Evolutionary conservation across 2,888 invertebrate genomes (phyloP), one percentile per base, ranked within the genome.

Genomic region (Hyppa rectilinea): DNA sequence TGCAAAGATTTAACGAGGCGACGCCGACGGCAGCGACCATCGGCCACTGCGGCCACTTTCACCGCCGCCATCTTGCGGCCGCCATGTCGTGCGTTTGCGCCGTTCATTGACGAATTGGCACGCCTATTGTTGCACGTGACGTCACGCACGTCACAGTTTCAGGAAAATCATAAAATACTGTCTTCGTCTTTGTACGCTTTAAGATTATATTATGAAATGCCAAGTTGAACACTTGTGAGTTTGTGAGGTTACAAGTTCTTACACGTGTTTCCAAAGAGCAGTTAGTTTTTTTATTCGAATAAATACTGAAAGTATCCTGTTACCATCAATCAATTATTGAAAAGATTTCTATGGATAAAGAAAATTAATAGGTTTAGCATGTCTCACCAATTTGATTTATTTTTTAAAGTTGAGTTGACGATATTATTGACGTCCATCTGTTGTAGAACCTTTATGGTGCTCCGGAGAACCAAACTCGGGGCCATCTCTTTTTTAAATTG

Each of bases 51-150:
- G 68, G 86, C 89, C 93, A 94, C 95, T 95, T 95, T 95, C 95
- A 95, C 94, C 94, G 87, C 88, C 92, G 90, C 94, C 95, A 95
- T 95, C 91, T 95, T 95, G 93, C 81, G 87, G 87, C 90, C 85
- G 91, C 91, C 89, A 90, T 90, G 91, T 89, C 88, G 89, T 88
- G 89, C 83, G 85, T 84, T 74, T 85, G 89, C 87, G 89, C 87
- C 83, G 84, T 87, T 88, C 87, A 89, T 89, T 90, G 90, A 91
- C 83, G 90, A 92, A 91, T 93, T 92, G 91, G 91, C 92, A 90
- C 88, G 89, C 82, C 88, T 90, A 89, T 91, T 92, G 90, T 91
- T 89, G 86, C 87, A 88, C 71, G 81, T 86, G 76, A 83, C 80
- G 83, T 91, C 89, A 91, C 87, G 85, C 85, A 88, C 88, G 86